phyloP scores from a whole-genome alignment of 2,113 vertebrate genomes.

The Ptyas mucosa region DNA sequence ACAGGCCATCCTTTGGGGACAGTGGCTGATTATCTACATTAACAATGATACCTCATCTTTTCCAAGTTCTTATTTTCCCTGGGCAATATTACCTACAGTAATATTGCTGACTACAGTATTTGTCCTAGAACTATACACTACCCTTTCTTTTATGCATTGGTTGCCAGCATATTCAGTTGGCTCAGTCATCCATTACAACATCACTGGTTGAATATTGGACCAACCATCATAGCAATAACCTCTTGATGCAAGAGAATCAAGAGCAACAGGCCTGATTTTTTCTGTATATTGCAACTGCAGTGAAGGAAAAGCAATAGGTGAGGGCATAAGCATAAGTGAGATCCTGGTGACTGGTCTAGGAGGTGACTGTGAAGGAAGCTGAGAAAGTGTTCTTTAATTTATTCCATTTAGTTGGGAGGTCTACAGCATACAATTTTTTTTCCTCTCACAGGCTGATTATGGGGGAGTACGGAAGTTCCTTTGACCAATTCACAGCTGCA shows the following conservation, averaged over 20 bases:
- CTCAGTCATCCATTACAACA: not conserved
- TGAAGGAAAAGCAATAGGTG: not conserved
- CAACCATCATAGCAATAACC: not conserved
- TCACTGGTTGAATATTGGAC: not conserved
- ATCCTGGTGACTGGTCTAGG: not conserved
- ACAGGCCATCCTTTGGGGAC: not conserved
- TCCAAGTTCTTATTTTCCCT: not conserved
- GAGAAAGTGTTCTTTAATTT: not conserved
- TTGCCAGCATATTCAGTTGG: not conserved
- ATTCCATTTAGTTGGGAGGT: not conserved
- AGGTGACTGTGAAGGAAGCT: not conserved
- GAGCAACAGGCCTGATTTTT: not conserved
- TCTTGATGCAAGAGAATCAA: not conserved
- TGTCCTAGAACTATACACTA: not conserved
- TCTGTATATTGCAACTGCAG: not conserved
- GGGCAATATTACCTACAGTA: not conserved
- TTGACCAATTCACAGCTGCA: not conserved
- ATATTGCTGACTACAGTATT: not conserved
- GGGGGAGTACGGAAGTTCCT: not conserved
- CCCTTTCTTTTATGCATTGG: not conserved
- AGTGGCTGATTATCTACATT: not conserved
- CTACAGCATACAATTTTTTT: not conserved
- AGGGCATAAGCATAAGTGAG: not conserved
- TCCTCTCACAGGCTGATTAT: not conserved
- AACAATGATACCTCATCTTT: not conserved